Evolutionary conservation across 2,797 vertebrate species (phyloP).

Genomic region (Tenualosa thibaudeaui): DNA sequence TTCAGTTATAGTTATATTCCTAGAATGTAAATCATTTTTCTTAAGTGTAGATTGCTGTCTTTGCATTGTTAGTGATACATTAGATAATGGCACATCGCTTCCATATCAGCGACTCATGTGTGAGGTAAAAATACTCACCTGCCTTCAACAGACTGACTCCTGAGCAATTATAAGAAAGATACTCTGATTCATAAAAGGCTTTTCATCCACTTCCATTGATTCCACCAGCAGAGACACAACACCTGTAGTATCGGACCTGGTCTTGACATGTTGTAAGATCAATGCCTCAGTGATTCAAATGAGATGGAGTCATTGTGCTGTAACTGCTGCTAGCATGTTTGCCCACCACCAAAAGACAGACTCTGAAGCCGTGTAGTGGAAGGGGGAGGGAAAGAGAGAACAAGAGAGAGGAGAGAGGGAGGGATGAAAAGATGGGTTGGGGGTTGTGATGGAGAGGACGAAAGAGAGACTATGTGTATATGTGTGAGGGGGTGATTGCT

Average conservation of each 20-base stretch:
- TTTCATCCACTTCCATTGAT: background rate
- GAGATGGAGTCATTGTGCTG: background rate
- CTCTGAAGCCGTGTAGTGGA: slow-evolving; percentile 29
- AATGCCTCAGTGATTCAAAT: background rate
- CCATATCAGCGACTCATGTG: background rate
- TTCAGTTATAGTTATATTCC: background rate
- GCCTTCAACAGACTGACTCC: background rate
- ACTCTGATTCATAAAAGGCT: background rate
- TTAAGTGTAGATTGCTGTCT: background rate
- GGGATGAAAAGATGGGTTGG: slow-evolving; percentile 11
- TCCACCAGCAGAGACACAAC: background rate
- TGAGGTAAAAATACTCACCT: background rate
- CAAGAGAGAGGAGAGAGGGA: background rate
- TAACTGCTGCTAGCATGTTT: background rate
- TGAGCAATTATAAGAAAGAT: background rate
- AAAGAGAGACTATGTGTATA: background rate
- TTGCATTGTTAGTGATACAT: background rate
- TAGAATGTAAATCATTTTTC: background rate
- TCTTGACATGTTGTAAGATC: background rate
- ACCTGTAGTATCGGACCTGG: background rate
- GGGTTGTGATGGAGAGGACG: background rate
- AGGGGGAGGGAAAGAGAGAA: slow-evolving; percentile 22
- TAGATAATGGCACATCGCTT: background rate
- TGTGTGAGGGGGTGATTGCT: slow-evolving; percentile 22
- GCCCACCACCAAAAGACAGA: background rate